Conservation (phyloP, 2,113 vertebrate species). For the Antigone vipio region DNA sequence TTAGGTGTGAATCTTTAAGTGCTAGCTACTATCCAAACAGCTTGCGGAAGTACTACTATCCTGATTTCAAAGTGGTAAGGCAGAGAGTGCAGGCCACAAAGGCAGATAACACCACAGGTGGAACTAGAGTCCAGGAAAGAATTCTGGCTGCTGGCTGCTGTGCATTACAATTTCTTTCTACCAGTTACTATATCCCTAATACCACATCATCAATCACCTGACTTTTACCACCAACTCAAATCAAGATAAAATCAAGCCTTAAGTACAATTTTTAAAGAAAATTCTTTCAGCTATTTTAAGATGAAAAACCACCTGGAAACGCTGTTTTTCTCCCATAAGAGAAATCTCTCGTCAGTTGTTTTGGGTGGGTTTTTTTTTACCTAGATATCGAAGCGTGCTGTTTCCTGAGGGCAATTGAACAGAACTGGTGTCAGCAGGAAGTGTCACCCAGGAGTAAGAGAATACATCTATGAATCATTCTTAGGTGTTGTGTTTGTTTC, state of each 20-base stretch:
- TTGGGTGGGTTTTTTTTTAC: neutral
- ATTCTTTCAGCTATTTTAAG: neutral
- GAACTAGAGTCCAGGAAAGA: neutral
- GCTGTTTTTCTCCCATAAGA: neutral
- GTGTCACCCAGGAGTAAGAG: neutral
- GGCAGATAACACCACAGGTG: neutral
- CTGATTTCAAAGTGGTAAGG: neutral
- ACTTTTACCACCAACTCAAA: neutral
- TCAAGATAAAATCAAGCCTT: neutral
- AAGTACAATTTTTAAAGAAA: neutral
- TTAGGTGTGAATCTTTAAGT: neutral
- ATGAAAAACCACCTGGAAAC: neutral
- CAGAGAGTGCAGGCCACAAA: neutral
- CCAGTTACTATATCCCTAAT: neutral
- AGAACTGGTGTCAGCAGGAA: neutral
- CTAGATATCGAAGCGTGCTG: neutral
- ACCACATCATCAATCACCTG: neutral
- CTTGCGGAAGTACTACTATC: neutral
- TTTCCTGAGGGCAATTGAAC: neutral
- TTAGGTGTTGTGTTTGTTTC: neutral
- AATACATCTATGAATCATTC: neutral
- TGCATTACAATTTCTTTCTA: neutral
- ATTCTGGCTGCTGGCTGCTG: neutral
- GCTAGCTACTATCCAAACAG: neutral
- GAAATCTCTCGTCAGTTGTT: neutral